Evolutionary conservation across 2,888 invertebrate genomes (phyloP).

Genomic region (Drosophila paracracens): DNA sequence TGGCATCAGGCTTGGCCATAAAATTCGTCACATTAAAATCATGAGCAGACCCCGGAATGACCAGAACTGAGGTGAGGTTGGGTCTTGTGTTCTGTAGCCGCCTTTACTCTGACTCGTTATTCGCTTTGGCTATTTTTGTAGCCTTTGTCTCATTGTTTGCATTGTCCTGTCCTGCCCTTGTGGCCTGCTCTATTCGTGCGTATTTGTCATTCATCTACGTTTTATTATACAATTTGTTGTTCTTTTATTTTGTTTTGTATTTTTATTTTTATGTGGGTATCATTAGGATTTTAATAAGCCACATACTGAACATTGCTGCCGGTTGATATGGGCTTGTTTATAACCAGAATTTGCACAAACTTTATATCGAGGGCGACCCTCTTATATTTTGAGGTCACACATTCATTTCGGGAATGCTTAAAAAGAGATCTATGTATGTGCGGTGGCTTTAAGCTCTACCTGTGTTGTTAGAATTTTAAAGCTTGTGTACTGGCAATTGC

Average conservation of each 20-base stretch:
- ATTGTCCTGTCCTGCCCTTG: not conserved
- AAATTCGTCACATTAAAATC: slow-evolving; percentile 57
- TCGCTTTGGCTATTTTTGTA: slow-evolving; percentile 53
- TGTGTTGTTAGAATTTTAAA: slow-evolving; percentile 45
- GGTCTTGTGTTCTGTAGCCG: not conserved
- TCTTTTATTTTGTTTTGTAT: slow-evolving; percentile 42
- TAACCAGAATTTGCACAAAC: slow-evolving; percentile 35
- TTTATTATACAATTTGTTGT: slow-evolving; percentile 75
- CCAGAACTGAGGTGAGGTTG: slow-evolving; percentile 23
- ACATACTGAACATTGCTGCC: slow-evolving; percentile 43
- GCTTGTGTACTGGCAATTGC: slow-evolving; percentile 44
- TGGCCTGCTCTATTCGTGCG: slow-evolving; percentile 49
- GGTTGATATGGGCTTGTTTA: slow-evolving; percentile 55
- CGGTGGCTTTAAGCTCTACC: slow-evolving; percentile 27
- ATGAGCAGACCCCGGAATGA: slow-evolving; percentile 40
- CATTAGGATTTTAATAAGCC: slow-evolving; percentile 80
- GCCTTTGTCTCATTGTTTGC: slow-evolving; percentile 62
- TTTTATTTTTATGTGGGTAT: slow-evolving; percentile 62
- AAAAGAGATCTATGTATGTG: slow-evolving; percentile 39
- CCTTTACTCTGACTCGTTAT: slow-evolving; percentile 11
- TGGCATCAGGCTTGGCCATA: slow-evolving; percentile 51
- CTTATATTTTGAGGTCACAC: slow-evolving; percentile 37
- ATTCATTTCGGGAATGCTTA: slow-evolving; percentile 41
- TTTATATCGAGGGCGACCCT: slow-evolving; percentile 30
- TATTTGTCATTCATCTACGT: slow-evolving; percentile 63